These are phyloP conservation scores for Hypsopygia costalis DNA, from an alignment of 2,888 invertebrate species.

Conservation along the genomic window DNA sequence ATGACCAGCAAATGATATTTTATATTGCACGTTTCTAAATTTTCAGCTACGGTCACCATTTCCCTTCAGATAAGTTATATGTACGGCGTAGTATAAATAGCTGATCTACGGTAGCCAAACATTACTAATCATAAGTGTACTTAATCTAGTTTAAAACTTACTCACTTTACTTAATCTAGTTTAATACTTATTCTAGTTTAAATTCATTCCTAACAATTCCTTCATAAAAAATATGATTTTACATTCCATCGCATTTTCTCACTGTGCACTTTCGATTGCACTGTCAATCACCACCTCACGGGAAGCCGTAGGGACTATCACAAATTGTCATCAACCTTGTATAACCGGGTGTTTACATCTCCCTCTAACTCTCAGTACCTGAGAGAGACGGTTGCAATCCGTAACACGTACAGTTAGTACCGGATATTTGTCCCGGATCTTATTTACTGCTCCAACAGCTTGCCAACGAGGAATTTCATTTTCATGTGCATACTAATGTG, in stretches of 20 bases:
- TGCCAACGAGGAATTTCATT: constrained; percentile 54
- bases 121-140: too few relatives aligned
- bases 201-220: too few relatives aligned
- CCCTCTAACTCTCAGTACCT: constrained; percentile 19
- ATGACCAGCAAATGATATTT: too few relatives aligned
- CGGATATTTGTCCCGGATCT: constrained; percentile 69
- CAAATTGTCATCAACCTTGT: constrained; percentile 41
- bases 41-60: too few relatives aligned
- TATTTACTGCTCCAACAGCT: constrained; percentile 63
- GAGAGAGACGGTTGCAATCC: constrained; percentile 29
- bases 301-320: constrained; percentile 48
- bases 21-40: too few relatives aligned
- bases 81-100: too few relatives aligned
- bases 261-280: constrained; percentile 46
- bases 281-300: constrained; percentile 59
- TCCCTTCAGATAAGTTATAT: too few relatives aligned
- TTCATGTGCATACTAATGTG: constrained; percentile 56
- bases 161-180: too few relatives aligned
- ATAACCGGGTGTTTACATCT: constrained; percentile 23
- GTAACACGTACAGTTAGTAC: constrained; percentile 41
- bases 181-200: too few relatives aligned
- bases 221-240: too few relatives aligned
- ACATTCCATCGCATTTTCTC: constrained; percentile 8
- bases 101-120: too few relatives aligned
- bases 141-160: too few relatives aligned